phyloP scores from a whole-genome alignment of 2,113 vertebrate genomes.

The Anhinga anhinga region DNA sequence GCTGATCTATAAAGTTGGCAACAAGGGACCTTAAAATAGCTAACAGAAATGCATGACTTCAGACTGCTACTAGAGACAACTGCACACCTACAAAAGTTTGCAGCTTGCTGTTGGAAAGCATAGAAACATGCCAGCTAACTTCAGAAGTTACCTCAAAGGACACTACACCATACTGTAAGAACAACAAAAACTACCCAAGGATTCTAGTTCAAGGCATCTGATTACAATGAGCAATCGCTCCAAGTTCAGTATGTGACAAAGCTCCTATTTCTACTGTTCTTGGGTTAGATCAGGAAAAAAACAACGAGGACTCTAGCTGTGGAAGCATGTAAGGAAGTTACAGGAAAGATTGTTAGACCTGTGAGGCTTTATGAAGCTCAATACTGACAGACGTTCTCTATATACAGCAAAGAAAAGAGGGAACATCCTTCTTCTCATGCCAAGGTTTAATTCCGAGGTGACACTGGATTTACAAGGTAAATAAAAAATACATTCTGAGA shows the following conservation, averaged over 20 bases:
- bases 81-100: not conserved
- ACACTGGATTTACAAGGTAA: not conserved
- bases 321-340: not conserved
- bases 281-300: not conserved
- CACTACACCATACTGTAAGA: not conserved
- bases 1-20: not conserved
- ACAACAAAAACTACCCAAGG: not conserved
- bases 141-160: not conserved
- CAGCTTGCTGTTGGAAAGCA: not conserved
- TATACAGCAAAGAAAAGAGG: not conserved
- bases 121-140: not conserved
- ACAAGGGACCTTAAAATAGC: not conserved
- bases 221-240: not conserved
- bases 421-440: not conserved
- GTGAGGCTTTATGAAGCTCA: not conserved
- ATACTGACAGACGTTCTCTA: not conserved
- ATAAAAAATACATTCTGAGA: not conserved
- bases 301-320: not conserved
- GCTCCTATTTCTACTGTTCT: not conserved
- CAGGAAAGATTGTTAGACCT: not conserved
- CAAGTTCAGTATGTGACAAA: not conserved
- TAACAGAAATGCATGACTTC: not conserved
- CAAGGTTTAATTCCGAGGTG: slow-evolving; percentile 19
- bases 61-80: not conserved
- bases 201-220: not conserved